These are phyloP conservation scores for Caenorhabditis macrosperma DNA, from an alignment of 2,888 invertebrate genomes.

Conservation along the genomic window DNA sequence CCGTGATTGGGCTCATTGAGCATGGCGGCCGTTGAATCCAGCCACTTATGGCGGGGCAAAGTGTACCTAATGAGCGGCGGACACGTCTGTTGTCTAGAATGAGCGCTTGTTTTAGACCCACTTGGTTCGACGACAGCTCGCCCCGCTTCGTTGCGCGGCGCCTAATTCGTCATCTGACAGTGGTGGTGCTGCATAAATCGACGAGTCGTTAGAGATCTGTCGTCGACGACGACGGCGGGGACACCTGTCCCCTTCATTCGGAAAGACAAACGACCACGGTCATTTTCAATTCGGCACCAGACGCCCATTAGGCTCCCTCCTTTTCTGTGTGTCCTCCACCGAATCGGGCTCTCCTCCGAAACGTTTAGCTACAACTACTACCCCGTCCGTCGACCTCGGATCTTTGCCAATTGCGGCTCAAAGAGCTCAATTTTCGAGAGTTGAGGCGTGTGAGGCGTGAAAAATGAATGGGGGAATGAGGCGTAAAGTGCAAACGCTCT, in stretches of 20 bases:
- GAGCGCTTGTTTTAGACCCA: background rate
- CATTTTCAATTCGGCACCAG: conserved; percentile 8
- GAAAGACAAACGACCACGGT: conserved; percentile 15
- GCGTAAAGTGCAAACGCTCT: conserved; percentile 43
- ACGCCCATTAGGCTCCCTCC: conserved; percentile 33
- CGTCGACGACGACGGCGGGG: background rate
- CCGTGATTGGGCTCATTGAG: conserved; percentile 54
- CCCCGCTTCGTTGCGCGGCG: background rate
- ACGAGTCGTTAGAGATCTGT: conserved; percentile 15
- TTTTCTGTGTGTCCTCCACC: background rate
- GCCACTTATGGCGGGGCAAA: conserved; percentile 39
- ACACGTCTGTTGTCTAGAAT: background rate
- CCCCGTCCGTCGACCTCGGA: background rate
- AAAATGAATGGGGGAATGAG: conserved; percentile 41
- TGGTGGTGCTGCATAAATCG: conserved; percentile 30
- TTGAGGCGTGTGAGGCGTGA: conserved; percentile 32
- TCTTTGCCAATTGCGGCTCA: background rate
- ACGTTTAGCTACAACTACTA: background rate
- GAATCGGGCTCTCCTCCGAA: background rate
- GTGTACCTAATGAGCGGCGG: conserved; percentile 53
- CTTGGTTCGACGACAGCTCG: too few relatives aligned
- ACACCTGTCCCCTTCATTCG: conserved; percentile 22
- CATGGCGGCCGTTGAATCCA: conserved; percentile 1
- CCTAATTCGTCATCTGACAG: conserved; percentile 3
- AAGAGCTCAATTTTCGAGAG: conserved; percentile 35